Conservation (phyloP, 2,888 invertebrate genomes). For the Cheilosia scutellata region DNA sequence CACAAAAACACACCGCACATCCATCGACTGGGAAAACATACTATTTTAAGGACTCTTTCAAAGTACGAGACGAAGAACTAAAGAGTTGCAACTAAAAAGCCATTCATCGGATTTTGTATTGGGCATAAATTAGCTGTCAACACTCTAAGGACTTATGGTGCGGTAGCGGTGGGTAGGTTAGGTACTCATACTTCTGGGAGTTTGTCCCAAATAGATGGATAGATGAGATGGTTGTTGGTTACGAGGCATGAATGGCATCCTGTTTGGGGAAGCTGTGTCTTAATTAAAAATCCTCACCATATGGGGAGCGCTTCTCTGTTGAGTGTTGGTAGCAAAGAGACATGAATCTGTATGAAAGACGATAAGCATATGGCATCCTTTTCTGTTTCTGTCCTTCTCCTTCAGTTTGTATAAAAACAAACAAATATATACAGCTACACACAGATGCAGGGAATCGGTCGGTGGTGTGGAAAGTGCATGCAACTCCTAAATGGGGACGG, state of each 20-base stretch:
- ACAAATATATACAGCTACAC: conserved; percentile 8
- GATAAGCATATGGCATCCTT: conserved; percentile 54
- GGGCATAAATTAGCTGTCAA: conserved; percentile 74
- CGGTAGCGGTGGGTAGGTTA: neutral
- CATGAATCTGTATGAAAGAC: conserved; percentile 33
- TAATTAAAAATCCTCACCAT: conserved; percentile 67
- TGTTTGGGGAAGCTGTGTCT: conserved; percentile 37
- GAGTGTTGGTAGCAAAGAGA: too few relatives aligned
- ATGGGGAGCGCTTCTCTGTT: neutral
- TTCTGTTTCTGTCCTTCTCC: conserved; percentile 19
- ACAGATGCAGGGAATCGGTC: conserved; percentile 1
- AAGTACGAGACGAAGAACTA: conserved; percentile 44
- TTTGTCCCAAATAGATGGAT: conserved; percentile 40
- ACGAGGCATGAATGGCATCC: conserved; percentile 42
- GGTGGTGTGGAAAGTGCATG: conserved; percentile 66
- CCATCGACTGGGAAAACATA: conserved; percentile 11
- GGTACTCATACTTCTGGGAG: conserved; percentile 29
- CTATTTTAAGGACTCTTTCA: conserved; percentile 27
- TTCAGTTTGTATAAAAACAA: conserved; percentile 25
- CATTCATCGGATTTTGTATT: conserved; percentile 66
- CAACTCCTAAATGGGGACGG: conserved; percentile 54
- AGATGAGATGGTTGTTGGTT: conserved; percentile 45
- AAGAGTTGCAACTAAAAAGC: conserved; percentile 59
- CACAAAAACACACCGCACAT: conserved; percentile 22
- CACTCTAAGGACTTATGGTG: conserved; percentile 45